These are phyloP conservation scores for Artibeus lituratus DNA, from an alignment of 2,797 vertebrate species.

Conservation along the genomic window DNA sequence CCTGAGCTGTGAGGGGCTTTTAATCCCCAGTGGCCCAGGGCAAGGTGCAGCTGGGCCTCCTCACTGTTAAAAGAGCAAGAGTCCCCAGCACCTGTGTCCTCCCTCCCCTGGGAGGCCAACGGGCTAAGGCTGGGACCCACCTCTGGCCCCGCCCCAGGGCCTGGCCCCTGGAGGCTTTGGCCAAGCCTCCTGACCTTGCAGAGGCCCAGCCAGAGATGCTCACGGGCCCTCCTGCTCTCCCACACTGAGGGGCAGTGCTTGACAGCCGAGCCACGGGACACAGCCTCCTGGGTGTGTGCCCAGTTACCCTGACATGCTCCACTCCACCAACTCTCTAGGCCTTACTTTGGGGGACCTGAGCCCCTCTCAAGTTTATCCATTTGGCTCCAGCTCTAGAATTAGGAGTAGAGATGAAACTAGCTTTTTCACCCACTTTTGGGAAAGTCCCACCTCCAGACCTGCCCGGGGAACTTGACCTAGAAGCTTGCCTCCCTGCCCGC, in stretches of 20 bases:
- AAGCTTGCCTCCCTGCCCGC: not conserved
- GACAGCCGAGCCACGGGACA: not conserved
- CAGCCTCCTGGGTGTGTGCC: not conserved
- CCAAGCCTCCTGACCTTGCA: not conserved
- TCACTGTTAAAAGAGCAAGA: not conserved
- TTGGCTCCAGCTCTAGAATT: not conserved
- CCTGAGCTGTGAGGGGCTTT: not conserved
- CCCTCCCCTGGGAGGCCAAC: not conserved
- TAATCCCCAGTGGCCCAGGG: not conserved
- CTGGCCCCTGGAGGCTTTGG: not conserved
- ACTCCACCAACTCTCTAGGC: not conserved
- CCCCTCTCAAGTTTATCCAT: not conserved
- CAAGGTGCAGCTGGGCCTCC: not conserved
- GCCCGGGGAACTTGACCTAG: not conserved
- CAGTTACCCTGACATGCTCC: not conserved
- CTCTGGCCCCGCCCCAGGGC: not conserved
- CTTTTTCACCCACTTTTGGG: not conserved
- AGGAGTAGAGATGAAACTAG: not conserved
- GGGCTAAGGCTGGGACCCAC: not conserved
- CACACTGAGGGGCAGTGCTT: too few species aligned
- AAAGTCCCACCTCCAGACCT: not conserved
- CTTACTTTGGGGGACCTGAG: slow-evolving; percentile 34
- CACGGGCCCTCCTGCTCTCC: not conserved
- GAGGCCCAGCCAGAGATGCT: not conserved
- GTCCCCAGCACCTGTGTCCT: not conserved